Evolutionary conservation across 1,140 invertebrate species (phyloP).

Genomic region (Propsilocerus akamusi): DNA sequence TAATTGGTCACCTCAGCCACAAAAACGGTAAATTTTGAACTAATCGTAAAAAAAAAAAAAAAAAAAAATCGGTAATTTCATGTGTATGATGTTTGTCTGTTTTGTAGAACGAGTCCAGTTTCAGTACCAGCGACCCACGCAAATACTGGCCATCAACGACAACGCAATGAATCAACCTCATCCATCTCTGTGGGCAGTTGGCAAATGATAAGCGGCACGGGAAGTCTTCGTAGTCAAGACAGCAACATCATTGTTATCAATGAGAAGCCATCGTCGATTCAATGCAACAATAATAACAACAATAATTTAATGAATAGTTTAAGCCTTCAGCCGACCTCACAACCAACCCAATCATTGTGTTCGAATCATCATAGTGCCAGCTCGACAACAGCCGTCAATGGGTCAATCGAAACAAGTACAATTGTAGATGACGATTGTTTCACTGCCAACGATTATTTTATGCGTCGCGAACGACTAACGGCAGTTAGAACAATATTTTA

Average conservation of each 20-base stretch:
- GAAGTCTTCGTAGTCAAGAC: slow-evolving; percentile 37
- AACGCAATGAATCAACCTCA: slow-evolving; percentile 34
- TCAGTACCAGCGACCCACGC: slow-evolving; percentile 26
- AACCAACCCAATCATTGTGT: slow-evolving; percentile 32
- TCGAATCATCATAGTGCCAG: slow-evolving; percentile 28
- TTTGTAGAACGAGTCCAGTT: slow-evolving; percentile 35
- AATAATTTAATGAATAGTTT: slow-evolving; percentile 26
- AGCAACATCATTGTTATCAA: slow-evolving; percentile 26
- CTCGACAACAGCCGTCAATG: slow-evolving; percentile 14
- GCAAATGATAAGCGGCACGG: slow-evolving; percentile 47
- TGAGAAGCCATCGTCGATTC: slow-evolving; percentile 13
- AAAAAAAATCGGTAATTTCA: slow-evolving; percentile 14
- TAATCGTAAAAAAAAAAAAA: too few species aligned
- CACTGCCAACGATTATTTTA: slow-evolving; percentile 11
- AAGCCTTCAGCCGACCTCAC: slow-evolving; percentile 31
- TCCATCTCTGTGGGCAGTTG: slow-evolving; percentile 37
- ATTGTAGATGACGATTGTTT: slow-evolving; percentile 12
- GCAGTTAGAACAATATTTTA: slow-evolving; percentile 22
- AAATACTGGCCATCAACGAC: slow-evolving; percentile 25
- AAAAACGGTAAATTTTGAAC: slow-evolving; percentile 16
- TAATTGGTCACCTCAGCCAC: slow-evolving; percentile 11
- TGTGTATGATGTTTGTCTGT: slow-evolving; percentile 19
- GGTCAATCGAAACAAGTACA: slow-evolving; percentile 12
- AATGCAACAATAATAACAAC: slow-evolving; percentile 22
- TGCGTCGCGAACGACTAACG: slow-evolving; percentile 33